phyloP scores from a whole-genome alignment of 2,888 invertebrate species.

The Apocheima hispidaria region DNA sequence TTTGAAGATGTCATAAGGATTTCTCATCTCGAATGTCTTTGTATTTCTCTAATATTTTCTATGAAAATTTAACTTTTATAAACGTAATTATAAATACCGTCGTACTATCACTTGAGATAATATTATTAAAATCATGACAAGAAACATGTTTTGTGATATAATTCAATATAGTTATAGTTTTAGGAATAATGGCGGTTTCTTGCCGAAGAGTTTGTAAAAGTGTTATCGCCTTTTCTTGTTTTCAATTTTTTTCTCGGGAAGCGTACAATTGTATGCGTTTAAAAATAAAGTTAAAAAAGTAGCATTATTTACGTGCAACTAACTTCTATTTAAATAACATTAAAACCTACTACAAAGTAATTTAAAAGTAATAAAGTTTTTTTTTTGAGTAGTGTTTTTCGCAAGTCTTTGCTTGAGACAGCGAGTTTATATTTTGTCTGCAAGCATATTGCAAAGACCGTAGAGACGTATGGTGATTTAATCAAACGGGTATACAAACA shows the following conservation, averaged over 20 bases:
- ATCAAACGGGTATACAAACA: constrained; percentile 49
- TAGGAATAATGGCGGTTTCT: constrained; percentile 21
- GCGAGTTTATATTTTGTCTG: neutral
- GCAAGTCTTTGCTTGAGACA: neutral
- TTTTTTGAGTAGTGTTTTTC: neutral
- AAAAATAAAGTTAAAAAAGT: neutral
- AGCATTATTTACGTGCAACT: neutral
- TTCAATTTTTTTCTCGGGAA: neutral
- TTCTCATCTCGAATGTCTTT: constrained; percentile 20
- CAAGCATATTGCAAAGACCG: neutral
- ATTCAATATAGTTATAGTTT: constrained; percentile 13
- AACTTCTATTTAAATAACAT: no score
- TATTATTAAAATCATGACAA: constrained; percentile 28
- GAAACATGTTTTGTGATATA: constrained; percentile 27
- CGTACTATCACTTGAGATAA: constrained; percentile 1
- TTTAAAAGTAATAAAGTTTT: no score
- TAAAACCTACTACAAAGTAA: neutral
- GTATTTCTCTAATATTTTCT: constrained; percentile 24
- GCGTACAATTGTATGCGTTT: neutral
- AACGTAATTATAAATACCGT: neutral
- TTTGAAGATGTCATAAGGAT: constrained; percentile 1
- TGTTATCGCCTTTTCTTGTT: neutral
- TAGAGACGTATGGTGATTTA: constrained; percentile 33
- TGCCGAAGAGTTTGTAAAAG: constrained; percentile 22
- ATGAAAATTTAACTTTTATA: constrained; percentile 24